A percentile compares a stretch with the other conserved stretches of the same genome.
These are phyloP conservation scores for Sebastes miniatus DNA, from an alignment of 2,797 vertebrate species.

Conservation along the genomic window DNA sequence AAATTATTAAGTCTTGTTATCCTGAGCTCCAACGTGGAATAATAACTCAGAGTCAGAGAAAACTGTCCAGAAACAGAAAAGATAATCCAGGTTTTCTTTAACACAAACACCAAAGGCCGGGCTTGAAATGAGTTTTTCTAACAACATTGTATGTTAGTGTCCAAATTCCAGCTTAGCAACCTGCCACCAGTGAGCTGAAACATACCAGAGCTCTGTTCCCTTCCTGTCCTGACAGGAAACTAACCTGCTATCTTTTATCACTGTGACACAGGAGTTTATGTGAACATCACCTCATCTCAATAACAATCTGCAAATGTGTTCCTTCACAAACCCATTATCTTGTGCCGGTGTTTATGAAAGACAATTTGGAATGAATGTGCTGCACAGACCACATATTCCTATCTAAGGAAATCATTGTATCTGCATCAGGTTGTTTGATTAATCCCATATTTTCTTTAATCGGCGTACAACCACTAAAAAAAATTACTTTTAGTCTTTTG, in stretches of 20 bases:
- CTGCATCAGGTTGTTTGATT: neutral
- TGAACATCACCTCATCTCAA: constrained; percentile 44
- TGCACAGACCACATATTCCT: neutral
- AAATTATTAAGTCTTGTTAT: neutral
- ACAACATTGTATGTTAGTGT: neutral
- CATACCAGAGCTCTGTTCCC: constrained; percentile 60
- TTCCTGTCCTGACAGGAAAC: constrained; percentile 70
- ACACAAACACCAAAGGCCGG: constrained; percentile 18
- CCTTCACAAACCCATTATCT: constrained; percentile 17
- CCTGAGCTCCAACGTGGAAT: constrained; percentile 2
- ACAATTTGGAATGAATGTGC: neutral
- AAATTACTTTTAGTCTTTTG: neutral
- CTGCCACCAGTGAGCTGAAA: constrained; percentile 47
- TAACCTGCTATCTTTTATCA: constrained; percentile 50
- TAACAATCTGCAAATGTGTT: constrained; percentile 56
- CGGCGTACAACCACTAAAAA: rapidly evolving
- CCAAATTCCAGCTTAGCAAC: constrained; percentile 28
- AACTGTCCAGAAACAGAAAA: constrained; percentile 32
- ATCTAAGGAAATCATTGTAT: neutral
- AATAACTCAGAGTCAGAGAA: constrained; percentile 41
- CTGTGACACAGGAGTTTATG: constrained; percentile 45
- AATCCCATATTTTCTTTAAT: neutral
- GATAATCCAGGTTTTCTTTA: constrained; percentile 46
- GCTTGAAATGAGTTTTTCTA: constrained; percentile 25
- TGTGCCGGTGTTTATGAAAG: neutral